phyloP scores from a whole-genome alignment of 2,888 invertebrate genomes.

The Stomorhina lunata region DNA sequence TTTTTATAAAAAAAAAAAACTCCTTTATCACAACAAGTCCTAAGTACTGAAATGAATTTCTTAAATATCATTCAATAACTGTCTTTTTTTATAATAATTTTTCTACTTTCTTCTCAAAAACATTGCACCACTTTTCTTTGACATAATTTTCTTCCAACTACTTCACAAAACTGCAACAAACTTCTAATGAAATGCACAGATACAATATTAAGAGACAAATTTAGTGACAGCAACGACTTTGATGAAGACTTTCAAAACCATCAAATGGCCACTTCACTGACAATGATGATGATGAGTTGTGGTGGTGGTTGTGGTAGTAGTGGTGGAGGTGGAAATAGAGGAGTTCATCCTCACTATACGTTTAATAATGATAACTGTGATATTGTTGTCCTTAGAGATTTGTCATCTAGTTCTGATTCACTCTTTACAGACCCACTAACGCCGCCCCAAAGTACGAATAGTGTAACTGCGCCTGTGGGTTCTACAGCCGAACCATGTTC shows the following conservation, averaged over 20 bases:
- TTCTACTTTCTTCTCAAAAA: conserved; percentile 65
- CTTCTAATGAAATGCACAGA: conserved; percentile 27
- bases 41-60: conserved; percentile 57
- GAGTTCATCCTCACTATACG: conserved; percentile 46
- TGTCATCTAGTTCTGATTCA: conserved; percentile 85
- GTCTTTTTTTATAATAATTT: conserved; percentile 55
- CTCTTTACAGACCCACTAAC: conserved; percentile 88
- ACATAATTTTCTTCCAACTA: conserved; percentile 22
- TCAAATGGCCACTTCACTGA: conserved; percentile 61
- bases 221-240: conserved; percentile 57
- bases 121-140: conserved; percentile 55
- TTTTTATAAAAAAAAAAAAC: conserved; percentile 43
- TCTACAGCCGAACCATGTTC: conserved; percentile 35
- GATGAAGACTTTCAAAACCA: conserved; percentile 60
- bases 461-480: conserved; percentile 41
- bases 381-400: conserved; percentile 73
- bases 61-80: conserved; percentile 70
- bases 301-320: conserved; percentile 14
- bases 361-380: conserved; percentile 69
- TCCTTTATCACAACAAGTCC: conserved; percentile 15
- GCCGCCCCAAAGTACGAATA: conserved; percentile 79
- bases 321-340: conserved; percentile 12
- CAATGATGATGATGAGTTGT: conserved; percentile 53
- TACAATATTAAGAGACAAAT: conserved; percentile 55
- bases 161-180: conserved; percentile 29